A percentile compares a stretch with the other conserved stretches of the same genome.
These are phyloP conservation scores for Aegotheles bennettii DNA, from an alignment of 2,113 vertebrate species.

Conservation along the genomic window DNA sequence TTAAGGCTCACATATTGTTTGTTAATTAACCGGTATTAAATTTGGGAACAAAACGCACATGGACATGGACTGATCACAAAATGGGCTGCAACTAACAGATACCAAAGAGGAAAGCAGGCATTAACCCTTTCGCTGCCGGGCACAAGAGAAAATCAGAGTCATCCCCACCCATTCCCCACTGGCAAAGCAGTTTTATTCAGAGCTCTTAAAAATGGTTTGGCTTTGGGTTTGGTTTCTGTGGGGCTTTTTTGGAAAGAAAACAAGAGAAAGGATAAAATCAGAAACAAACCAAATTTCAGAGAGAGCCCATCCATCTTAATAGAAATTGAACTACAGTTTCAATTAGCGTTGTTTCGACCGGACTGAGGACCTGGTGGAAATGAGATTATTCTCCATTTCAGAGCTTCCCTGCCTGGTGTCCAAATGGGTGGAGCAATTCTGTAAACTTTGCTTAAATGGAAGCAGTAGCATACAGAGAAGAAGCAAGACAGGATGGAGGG, in stretches of 20 bases:
- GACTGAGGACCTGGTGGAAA: constrained; percentile 15
- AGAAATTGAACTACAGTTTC: constrained; percentile 21
- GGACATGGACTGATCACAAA: constrained; percentile 71
- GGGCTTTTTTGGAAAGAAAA: background rate
- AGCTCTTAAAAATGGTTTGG: constrained; percentile 68
- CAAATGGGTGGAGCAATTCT: constrained; percentile 26
- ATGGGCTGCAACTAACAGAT: constrained; percentile 59
- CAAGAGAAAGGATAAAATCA: constrained; percentile 26
- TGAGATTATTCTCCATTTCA: constrained; percentile 34
- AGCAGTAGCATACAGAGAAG: constrained; percentile 11
- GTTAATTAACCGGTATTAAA: constrained; percentile 5
- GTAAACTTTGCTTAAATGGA: constrained; percentile 38
- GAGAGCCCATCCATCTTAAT: constrained; percentile 12
- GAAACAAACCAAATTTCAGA: constrained; percentile 42
- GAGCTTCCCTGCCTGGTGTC: constrained; percentile 12
- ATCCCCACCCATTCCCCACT: constrained; percentile 32
- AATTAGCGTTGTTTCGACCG: background rate
- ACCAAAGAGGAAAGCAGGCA: constrained; percentile 59
- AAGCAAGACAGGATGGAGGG: background rate
- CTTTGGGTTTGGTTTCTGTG: background rate
- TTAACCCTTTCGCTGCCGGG: constrained; percentile 69
- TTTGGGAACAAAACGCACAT: constrained; percentile 64
- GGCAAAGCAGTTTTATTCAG: constrained; percentile 62
- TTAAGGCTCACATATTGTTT: background rate
- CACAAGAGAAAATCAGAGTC: constrained; percentile 54